Evolutionary conservation across 1,140 invertebrate genomes (phyloP), one percentile per base, ranked within the genome.

Genomic region (Drosophila bocqueti): DNA sequence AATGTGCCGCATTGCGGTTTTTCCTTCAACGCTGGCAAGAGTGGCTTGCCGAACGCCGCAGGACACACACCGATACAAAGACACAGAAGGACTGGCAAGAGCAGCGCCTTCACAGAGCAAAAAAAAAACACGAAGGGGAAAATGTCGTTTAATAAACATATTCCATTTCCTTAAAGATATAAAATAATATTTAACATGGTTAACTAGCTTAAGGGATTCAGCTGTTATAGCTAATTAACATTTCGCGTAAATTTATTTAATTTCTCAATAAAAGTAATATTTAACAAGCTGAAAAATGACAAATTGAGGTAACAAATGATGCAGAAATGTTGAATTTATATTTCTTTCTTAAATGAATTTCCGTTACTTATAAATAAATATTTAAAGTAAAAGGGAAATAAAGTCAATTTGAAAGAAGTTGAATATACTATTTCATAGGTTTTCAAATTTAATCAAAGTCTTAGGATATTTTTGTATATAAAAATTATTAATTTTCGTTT

Each of bases 1-100:
- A 91, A 90, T 90, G 79, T 90, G 85, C 85, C 85, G 85, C 85
- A 90, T 68, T 90, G 85, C 85, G 85, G 85, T 81, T 90, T 90
- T 86, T 90, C 77, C 77, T 86, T 55, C 59, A 87, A 66, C 80
- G 46, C 64, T 76, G 66, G 73, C 74, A 89, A 76, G 69, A 87
- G 72, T 83, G 79, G 81, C 73, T 60, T 69, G 75, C 64, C 62
- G 67, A 62, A 57, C 83, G 58, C 83, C 80, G 72, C 84, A 87
- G 83, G 83, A 83, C 73, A 79, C 24, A 71, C 67, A 67, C 67
- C 40, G 49, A 71, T 54, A 71, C 49, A 65, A 36, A 66, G 43
- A 67, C 64, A 68, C 43, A 58, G 60, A 69, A 76, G 64, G 29
- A 72, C 62, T 63, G 59, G 73, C 68, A 67, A 60, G 75, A 71